Conservation (phyloP, 2,888 invertebrate genomes). For the Ichneumoninae sp. region DNA sequence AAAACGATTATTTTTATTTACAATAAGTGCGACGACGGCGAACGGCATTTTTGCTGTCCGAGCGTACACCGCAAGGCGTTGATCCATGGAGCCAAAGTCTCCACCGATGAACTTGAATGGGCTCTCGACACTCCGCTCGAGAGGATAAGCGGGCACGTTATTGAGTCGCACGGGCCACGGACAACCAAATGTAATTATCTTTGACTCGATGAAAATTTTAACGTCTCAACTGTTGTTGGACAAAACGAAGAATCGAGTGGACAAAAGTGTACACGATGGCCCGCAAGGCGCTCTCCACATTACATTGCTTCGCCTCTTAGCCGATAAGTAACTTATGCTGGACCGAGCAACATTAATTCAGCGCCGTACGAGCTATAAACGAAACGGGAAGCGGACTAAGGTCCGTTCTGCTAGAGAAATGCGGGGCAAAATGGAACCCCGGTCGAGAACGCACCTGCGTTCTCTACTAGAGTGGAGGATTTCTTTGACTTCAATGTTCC, state of each 20-base stretch:
- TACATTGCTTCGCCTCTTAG: neutral
- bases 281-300: neutral
- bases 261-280: neutral
- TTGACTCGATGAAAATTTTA: conserved; percentile 53
- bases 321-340: neutral
- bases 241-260: neutral
- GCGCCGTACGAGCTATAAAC: neutral
- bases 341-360: neutral
- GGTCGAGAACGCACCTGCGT: too few species aligned
- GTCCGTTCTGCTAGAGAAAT: neutral
- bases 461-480: too few species aligned
- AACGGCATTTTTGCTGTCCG: conserved; percentile 57
- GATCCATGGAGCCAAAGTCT: conserved; percentile 33
- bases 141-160: conserved; percentile 38
- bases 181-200: conserved; percentile 53
- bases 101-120: conserved; percentile 51
- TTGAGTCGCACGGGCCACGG: conserved; percentile 51
- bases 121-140: conserved; percentile 36
- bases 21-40: conserved; percentile 41
- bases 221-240: conserved; percentile 64
- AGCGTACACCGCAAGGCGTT: conserved; percentile 41
- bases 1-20: conserved; percentile 60
- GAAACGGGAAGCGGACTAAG: neutral
- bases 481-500: too few species aligned
- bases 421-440: too few species aligned